phyloP scores from a whole-genome alignment of 1,140 invertebrate genomes.

The Pantala flavescens region DNA sequence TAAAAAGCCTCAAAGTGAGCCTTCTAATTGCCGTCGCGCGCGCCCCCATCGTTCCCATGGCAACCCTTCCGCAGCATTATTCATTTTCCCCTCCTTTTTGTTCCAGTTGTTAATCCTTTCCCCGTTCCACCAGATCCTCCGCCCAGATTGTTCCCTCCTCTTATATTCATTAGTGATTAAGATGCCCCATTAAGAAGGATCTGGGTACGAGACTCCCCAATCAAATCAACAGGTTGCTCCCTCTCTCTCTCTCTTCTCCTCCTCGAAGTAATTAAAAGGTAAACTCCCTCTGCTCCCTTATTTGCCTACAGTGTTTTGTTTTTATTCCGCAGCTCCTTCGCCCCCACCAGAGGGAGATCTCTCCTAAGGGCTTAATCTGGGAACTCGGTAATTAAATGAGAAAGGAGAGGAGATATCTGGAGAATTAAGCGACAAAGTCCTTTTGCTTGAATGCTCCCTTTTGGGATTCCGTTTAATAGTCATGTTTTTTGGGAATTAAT shows the following conservation, averaged over 20 bases:
- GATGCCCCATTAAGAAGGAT: neutral
- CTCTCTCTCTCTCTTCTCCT: neutral
- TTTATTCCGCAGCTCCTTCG: too few species aligned
- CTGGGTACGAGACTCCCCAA: neutral
- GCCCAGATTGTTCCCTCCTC: neutral
- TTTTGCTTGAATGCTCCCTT: too few species aligned
- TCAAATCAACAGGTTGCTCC: neutral
- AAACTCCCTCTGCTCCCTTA: too few species aligned
- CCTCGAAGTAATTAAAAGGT: neutral
- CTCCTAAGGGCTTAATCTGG: too few species aligned
- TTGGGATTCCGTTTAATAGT: too few species aligned
- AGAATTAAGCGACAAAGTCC: too few species aligned
- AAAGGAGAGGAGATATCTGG: too few species aligned
- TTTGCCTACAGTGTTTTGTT: too few species aligned
- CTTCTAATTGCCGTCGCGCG: neutral
- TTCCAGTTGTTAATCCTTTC: neutral
- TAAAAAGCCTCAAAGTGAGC: neutral
- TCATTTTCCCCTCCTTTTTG: neutral
- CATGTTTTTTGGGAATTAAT: too few species aligned
- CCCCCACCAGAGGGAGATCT: too few species aligned
- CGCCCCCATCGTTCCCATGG: neutral
- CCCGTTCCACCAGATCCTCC: neutral
- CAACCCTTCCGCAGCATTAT: neutral
- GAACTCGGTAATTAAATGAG: too few species aligned
- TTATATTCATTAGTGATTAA: slow-evolving; percentile 1